phyloP scores from a whole-genome alignment of 1,140 invertebrate species.

The Pentalonia nigronervosa region DNA sequence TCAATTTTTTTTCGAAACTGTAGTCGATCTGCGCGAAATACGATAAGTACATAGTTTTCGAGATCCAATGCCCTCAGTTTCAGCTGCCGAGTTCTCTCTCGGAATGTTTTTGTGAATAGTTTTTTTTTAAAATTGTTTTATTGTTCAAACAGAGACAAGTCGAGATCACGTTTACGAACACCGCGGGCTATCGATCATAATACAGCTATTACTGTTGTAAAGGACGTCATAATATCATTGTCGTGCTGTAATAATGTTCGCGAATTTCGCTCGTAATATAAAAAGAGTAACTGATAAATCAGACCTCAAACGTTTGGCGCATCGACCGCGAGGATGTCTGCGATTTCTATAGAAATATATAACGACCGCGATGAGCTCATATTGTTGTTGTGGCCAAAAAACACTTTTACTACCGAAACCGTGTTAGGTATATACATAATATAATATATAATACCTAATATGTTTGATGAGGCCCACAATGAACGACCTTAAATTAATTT shows the following conservation, averaged over 20 bases:
- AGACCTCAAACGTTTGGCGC: not conserved
- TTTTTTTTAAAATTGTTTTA: not conserved
- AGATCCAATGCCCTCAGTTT: not conserved
- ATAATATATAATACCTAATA: too few relatives aligned
- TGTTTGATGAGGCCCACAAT: not conserved
- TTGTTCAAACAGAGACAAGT: not conserved
- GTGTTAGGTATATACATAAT: not conserved
- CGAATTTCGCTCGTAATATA: not conserved
- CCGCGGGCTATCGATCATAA: not conserved
- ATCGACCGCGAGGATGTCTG: not conserved
- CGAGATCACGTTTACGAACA: not conserved
- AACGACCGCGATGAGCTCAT: not conserved
- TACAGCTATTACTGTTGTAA: not conserved
- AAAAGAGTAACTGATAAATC: not conserved
- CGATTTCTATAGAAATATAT: not conserved
- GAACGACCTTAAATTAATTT: slow-evolving; percentile 37
- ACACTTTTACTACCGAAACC: slow-evolving; percentile 26
- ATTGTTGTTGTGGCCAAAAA: not conserved
- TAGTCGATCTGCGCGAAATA: not conserved
- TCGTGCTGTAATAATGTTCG: not conserved
- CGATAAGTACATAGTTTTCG: not conserved
- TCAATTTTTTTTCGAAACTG: not conserved
- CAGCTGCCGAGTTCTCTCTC: not conserved
- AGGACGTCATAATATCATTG: not conserved
- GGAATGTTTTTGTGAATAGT: not conserved